Evolutionary conservation across 2,888 invertebrate genomes (phyloP).

Genomic region (Epirrita christyi): DNA sequence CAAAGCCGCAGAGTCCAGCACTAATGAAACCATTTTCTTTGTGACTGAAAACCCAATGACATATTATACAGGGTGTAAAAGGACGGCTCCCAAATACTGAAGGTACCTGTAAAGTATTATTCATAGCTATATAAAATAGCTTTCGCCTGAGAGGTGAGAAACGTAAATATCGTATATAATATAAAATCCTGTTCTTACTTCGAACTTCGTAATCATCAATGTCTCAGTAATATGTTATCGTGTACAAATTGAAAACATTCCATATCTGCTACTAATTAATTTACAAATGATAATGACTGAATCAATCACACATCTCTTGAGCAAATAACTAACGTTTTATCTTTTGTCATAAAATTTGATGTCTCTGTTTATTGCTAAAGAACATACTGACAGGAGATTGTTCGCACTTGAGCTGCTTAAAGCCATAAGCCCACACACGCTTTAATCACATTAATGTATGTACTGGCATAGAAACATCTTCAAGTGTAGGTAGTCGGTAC

Average conservation of each 20-base stretch:
- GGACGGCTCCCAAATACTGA: too few species aligned
- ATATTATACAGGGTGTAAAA: too few species aligned
- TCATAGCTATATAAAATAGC: not conserved
- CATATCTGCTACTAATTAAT: slow-evolving; percentile 21
- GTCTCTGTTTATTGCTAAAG: slow-evolving; percentile 34
- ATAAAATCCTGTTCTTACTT: too few species aligned
- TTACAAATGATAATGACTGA: slow-evolving; percentile 22
- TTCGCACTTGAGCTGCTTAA: not conserved
- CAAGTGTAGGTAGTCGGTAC: not conserved
- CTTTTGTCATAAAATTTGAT: slow-evolving; percentile 46
- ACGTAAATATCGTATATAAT: too few species aligned
- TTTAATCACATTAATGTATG: not conserved
- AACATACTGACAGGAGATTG: slow-evolving; percentile 6
- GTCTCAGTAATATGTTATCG: slow-evolving; percentile 2
- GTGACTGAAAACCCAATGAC: too few species aligned
- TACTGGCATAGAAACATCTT: not conserved
- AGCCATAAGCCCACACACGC: not conserved
- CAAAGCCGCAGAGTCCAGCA: too few species aligned
- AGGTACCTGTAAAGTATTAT: too few species aligned
- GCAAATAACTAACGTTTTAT: slow-evolving; percentile 42
- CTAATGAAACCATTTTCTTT: too few species aligned
- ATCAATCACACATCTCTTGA: slow-evolving; percentile 21
- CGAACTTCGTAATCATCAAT: not conserved
- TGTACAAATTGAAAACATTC: slow-evolving; percentile 11
- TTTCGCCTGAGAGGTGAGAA: too few species aligned